Evolutionary conservation across 1,140 invertebrate species (phyloP), one percentile per base, ranked within the genome.

Genomic region (Lasioglossum baleicum): DNA sequence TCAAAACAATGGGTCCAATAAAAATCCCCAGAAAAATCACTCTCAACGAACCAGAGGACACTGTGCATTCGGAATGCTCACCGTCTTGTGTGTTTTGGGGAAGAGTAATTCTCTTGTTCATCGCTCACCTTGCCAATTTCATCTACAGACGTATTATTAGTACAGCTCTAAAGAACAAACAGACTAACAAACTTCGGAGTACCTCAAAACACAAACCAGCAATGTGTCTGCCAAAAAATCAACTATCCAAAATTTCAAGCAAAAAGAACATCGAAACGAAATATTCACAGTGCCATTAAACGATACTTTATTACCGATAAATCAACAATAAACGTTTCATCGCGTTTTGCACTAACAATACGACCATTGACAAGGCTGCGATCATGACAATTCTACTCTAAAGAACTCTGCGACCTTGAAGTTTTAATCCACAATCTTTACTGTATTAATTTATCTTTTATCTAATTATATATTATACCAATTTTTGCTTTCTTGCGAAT

Each of bases 21-120:
- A 35, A 31, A 7, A 35, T 48, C 4, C 11, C 15, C 65, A 10
- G 8, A 7, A 44, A 44, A 44, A 48, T 48, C 2, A 44, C 1
- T 7, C 8, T 15, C 22, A 80, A 44, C 56, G 71, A 42, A 74
- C 44, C 69, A 65, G 83, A 84, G 79, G 69, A 85, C 82, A 84
- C n/a, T 56, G 53, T 56, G 44, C 65, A 84, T 70, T 84, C 78
- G 69, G 74, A 84, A 81, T 81, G 81, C 77, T 84, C 76, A 77
- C 7, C 78, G 58, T 68, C 76, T 69, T 73, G 65, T 67, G 64
- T 82, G 44, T 74, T 63, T 35, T 68, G 53, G 26, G 60, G 75
- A 66, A 76, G 58, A 66, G 65, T 80, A 80, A 56, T 51, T 80
- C 42, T 75, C 35, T 26, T 48, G 73, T 63, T 22, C 61, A 51